Evolutionary conservation across 2,888 invertebrate species (phyloP).

Genomic region (Orchesellides sinensis): DNA sequence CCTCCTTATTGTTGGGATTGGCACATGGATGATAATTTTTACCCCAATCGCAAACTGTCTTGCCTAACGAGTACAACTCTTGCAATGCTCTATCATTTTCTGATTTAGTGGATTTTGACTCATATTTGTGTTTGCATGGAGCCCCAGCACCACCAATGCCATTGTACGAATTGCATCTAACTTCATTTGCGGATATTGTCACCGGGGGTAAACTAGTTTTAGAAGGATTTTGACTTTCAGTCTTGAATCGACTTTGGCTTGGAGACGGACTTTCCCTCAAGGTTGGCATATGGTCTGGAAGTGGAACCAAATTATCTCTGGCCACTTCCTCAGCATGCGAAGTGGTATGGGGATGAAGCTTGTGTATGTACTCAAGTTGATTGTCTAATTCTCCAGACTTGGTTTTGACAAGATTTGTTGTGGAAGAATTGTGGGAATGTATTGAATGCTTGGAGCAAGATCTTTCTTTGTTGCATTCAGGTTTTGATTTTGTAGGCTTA

Average conservation of each 20-base stretch:
- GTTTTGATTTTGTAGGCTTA: too few relatives aligned
- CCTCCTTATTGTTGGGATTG: neutral
- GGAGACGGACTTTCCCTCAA: neutral
- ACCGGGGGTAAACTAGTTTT: neutral
- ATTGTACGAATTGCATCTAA: neutral
- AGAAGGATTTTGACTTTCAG: neutral
- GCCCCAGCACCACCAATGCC: neutral
- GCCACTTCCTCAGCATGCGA: neutral
- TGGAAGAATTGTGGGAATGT: too few relatives aligned
- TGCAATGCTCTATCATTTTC: neutral
- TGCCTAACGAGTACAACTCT: neutral
- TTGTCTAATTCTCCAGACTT: too few relatives aligned
- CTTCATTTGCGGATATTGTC: neutral
- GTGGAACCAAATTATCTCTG: neutral
- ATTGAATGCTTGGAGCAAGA: too few relatives aligned
- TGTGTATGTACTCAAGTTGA: neutral
- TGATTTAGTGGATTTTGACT: neutral
- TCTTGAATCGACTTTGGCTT: conserved; percentile 1
- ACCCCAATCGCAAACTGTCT: conserved; percentile 5
- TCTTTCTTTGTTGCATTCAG: too few relatives aligned
- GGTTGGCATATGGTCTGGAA: neutral
- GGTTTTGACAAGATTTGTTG: too few relatives aligned
- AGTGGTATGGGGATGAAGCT: neutral
- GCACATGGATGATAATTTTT: conserved; percentile 31
- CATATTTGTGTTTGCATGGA: neutral